Evolutionary conservation across 2,113 vertebrate species (phyloP), one percentile per base, ranked within the genome.

Genomic region (Euleptes europaea): DNA sequence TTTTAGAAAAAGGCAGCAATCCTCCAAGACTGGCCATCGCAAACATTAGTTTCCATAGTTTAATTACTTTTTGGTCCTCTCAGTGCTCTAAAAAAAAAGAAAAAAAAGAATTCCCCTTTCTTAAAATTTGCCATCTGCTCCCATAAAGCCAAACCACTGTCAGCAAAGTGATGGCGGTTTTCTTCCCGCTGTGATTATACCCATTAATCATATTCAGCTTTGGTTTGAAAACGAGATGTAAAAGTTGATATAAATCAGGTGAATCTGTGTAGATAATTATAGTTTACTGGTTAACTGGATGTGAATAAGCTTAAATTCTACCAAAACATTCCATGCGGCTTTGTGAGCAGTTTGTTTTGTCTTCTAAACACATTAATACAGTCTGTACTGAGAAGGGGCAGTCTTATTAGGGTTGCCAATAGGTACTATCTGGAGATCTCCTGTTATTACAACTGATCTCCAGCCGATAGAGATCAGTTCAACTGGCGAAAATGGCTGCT

Each of bases 141-240:
- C 71, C 78, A 38, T 88, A 92, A 72, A 86, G 7, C 38, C 60
- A 92, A 93, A 92, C 91, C 92, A 92, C 78, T 88, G 80, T 92
- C 86, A 89, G 86, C 71, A 90, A 90, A 88, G 70, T 75, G 78
- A 54, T 87, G 66, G 91, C 73, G 92, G 75, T 92, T 91, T 93
- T 42, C 38, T 86, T 89, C 38, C 70, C 82, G 54, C 89, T 83
- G 49, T 89, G 94, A 93, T 92, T 54, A 67, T 65, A 67, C 69
- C 88, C 94, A 92, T 92, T 92, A 85, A 90, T 95, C 87, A 82
- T 87, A 90, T 93, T 95, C 95, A 87, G 47, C 0, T 92, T 95
- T 86, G 84, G 88, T 90, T 44, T 92, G 92, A 84, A 93, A 94
- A 88, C 88, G 83, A 91, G 72, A 92, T 88, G 88, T 66, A 94